A percentile compares a stretch with the other conserved stretches of the same genome.
Conservation (phyloP, 2,888 invertebrate species). For the Lasioglossum figueresi region DNA sequence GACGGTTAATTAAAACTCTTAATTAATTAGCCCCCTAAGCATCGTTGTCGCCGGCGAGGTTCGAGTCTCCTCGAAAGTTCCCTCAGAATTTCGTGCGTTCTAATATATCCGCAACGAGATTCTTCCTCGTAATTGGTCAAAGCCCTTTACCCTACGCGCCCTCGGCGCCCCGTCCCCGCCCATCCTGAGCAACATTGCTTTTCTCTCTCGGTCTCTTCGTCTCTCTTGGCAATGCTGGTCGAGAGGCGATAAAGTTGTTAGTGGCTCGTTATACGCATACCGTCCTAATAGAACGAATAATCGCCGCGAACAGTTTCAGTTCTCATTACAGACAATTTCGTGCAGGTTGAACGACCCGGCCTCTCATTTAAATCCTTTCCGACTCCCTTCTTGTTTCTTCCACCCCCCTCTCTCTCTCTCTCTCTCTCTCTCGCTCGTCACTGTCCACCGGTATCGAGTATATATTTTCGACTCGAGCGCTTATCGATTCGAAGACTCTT, state of each 20-base stretch:
- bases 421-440: neutral
- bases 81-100: slow-evolving; percentile 22
- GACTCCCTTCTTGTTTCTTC: slow-evolving; percentile 22
- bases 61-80: slow-evolving; percentile 28
- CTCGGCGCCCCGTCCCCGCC: neutral
- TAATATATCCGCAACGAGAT: slow-evolving; percentile 16
- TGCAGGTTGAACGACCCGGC: slow-evolving; percentile 31
- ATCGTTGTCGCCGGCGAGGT: slow-evolving; percentile 1
- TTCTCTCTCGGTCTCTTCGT: neutral
- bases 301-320: slow-evolving; percentile 38
- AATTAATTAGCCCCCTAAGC: slow-evolving; percentile 48
- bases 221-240: neutral
- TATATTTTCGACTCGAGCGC: slow-evolving; percentile 16
- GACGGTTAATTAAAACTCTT: slow-evolving; percentile 54
- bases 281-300: slow-evolving; percentile 34
- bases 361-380: slow-evolving; percentile 38
- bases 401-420: neutral
- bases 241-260: slow-evolving; percentile 41
- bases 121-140: slow-evolving; percentile 28
- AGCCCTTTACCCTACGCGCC: neutral
- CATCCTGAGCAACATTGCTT: neutral
- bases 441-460: neutral
- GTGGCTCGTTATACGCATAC: slow-evolving; percentile 30
- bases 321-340: slow-evolving; percentile 39
- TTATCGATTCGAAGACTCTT: slow-evolving; percentile 37